Conservation (phyloP, 2,113 vertebrate genomes). For the Passer domesticus region DNA sequence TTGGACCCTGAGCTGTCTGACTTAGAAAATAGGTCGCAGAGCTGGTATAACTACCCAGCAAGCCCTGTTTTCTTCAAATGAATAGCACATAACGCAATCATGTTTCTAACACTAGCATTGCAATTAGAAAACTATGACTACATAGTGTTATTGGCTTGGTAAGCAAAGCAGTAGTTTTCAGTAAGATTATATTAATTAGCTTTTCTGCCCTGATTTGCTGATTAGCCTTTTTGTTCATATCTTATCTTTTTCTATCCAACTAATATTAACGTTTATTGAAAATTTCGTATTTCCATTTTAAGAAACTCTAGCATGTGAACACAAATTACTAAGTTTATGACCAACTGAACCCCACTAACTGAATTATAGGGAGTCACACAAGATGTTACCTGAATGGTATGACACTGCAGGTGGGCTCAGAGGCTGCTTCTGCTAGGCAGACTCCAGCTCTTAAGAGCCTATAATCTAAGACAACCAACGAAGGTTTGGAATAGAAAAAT, state of each 20-base stretch:
- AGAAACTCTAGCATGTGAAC: background rate
- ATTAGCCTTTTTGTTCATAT: background rate
- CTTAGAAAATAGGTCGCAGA: background rate
- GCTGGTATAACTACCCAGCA: background rate
- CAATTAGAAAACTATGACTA: background rate
- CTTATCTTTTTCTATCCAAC: background rate
- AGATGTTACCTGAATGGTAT: background rate
- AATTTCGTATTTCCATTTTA: background rate
- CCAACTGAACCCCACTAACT: background rate
- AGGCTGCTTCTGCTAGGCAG: slow-evolving; percentile 15
- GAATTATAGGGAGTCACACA: background rate
- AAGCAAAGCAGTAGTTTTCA: background rate
- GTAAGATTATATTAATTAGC: background rate
- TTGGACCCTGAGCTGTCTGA: background rate
- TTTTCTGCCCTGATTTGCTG: background rate
- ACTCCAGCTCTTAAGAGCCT: background rate
- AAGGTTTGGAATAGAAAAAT: background rate
- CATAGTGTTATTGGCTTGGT: background rate
- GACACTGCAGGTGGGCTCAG: background rate
- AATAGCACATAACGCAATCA: background rate
- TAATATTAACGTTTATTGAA: background rate
- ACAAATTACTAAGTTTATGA: background rate
- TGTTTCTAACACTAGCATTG: background rate
- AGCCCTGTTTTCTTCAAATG: background rate
- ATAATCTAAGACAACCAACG: background rate